Conservation (phyloP, 2,888 invertebrate genomes). For the Epistrophe eligans region DNA sequence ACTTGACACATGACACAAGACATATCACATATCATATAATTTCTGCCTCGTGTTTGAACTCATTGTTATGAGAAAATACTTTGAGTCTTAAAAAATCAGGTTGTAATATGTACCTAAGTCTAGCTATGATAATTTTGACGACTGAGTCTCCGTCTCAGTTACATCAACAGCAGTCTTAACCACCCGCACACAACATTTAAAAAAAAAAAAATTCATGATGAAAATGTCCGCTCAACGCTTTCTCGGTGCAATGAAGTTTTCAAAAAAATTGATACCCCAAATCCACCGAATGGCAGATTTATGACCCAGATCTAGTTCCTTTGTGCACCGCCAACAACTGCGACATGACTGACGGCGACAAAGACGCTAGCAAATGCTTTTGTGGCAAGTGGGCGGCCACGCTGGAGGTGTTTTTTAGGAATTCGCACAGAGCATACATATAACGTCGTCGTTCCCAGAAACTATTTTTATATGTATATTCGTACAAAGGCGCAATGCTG, state of each 20-base stretch:
- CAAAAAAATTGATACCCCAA: slow-evolving; percentile 48
- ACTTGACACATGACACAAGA: slow-evolving; percentile 24
- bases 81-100: not conserved
- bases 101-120: not conserved
- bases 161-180: not conserved
- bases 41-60: not conserved
- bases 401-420: slow-evolving; percentile 66
- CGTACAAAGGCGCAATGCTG: not conserved
- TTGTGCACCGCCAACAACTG: slow-evolving; percentile 45
- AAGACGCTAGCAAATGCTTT: slow-evolving; percentile 42
- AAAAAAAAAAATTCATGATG: slow-evolving; percentile 11
- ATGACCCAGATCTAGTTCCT: slow-evolving; percentile 61
- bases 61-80: not conserved
- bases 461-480: not conserved
- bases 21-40: slow-evolving; percentile 11
- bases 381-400: slow-evolving; percentile 65
- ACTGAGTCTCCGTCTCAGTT: not conserved
- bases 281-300: slow-evolving; percentile 52
- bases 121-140: slow-evolving; percentile 8
- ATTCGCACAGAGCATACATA: slow-evolving; percentile 19
- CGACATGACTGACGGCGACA: slow-evolving; percentile 42
- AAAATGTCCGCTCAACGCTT: slow-evolving; percentile 32
- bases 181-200: slow-evolving; percentile 56
- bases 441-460: slow-evolving; percentile 11
- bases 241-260: slow-evolving; percentile 47